These are phyloP conservation scores for Odontamblyopus rebecca DNA, from an alignment of 2,797 vertebrate species.

Conservation along the genomic window DNA sequence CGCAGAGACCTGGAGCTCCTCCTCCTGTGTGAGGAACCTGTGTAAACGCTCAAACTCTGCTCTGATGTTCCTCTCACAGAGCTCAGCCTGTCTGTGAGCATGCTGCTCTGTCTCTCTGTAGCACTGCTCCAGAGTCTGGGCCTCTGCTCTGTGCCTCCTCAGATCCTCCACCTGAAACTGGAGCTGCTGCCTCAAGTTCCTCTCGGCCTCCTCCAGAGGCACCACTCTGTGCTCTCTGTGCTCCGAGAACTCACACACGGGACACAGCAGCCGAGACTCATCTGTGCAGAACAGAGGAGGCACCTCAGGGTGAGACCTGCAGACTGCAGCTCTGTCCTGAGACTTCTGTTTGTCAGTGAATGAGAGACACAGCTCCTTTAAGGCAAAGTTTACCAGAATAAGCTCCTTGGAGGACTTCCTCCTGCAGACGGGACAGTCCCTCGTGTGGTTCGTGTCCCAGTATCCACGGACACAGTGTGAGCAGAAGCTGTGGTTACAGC, in stretches of 20 bases:
- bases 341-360: not conserved
- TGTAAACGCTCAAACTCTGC: not conserved
- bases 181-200: not conserved
- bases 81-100: not conserved
- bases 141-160: not conserved
- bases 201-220: not conserved
- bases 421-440: not conserved
- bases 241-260: not conserved
- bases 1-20: not conserved
- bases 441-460: not conserved
- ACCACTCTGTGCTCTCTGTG: not conserved
- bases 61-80: not conserved
- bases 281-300: not conserved
- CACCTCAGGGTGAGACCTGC: not conserved
- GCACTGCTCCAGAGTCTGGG: not conserved
- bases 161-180: not conserved
- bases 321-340: not conserved
- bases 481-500: constrained; percentile 6
- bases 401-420: not conserved
- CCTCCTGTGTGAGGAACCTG: not conserved
- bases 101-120: not conserved
- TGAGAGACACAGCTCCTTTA: not conserved
- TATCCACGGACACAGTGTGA: not conserved
- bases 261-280: not conserved
- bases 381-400: not conserved